A percentile compares a stretch with the other conserved stretches of the same genome.
These are phyloP conservation scores for Ophiodon elongatus DNA, from an alignment of 2,113 vertebrate species.

Conservation along the genomic window DNA sequence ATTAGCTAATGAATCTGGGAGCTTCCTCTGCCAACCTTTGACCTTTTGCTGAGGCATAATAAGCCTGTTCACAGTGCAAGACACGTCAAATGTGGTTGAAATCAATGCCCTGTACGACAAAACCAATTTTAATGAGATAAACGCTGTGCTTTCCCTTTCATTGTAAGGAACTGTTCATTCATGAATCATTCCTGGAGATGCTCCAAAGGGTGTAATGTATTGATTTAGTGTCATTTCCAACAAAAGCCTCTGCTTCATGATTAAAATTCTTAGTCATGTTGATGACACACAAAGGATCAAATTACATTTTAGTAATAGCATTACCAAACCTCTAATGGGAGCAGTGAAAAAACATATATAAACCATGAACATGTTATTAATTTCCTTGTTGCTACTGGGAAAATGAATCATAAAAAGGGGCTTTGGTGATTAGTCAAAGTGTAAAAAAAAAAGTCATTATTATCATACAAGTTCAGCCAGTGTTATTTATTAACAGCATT, in stretches of 20 bases:
- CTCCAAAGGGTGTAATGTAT: slow-evolving; percentile 31
- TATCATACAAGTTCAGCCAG: not conserved
- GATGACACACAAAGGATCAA: slow-evolving; percentile 5
- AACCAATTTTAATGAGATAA: slow-evolving; percentile 67
- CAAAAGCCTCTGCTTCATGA: slow-evolving; percentile 12
- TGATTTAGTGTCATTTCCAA: slow-evolving; percentile 48
- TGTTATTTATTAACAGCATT: not conserved
- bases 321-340: slow-evolving; percentile 1
- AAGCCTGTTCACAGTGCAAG: slow-evolving; percentile 48
- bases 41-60: slow-evolving; percentile 65
- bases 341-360: not conserved
- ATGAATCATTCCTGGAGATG: slow-evolving; percentile 46
- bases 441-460: not conserved
- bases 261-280: slow-evolving; percentile 36
- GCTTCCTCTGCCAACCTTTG: slow-evolving; percentile 62
- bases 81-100: slow-evolving; percentile 54
- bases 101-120: slow-evolving; percentile 57
- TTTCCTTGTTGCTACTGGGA: not conserved
- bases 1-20: slow-evolving; percentile 74
- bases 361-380: not conserved
- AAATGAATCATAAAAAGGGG: not conserved
- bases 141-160: slow-evolving; percentile 18
- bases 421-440: not conserved
- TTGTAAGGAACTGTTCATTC: slow-evolving; percentile 19
- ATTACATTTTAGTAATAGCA: slow-evolving; percentile 19